phyloP scores from a whole-genome alignment of 2,113 vertebrate species.

The Cisticola juncidis region DNA sequence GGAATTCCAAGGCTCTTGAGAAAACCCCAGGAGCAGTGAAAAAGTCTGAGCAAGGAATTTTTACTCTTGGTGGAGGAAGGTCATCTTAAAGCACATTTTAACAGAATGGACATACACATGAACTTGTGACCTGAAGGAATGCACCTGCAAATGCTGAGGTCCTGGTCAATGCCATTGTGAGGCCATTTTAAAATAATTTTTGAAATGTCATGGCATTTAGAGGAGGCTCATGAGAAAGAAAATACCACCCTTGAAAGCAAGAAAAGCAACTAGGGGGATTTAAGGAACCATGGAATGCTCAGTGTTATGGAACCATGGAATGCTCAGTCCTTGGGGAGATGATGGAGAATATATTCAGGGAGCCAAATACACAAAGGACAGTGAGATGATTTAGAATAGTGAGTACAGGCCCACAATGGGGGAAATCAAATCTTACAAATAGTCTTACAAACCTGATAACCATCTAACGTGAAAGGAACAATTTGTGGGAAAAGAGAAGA shows the following conservation, averaged over 20 bases:
- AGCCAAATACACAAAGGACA: neutral
- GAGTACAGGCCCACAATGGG: neutral
- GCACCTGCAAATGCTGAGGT: neutral
- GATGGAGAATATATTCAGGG: neutral
- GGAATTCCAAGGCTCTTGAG: neutral
- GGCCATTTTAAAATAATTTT: neutral
- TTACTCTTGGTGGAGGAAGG: neutral
- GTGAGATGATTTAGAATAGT: neutral
- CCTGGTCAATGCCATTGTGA: neutral
- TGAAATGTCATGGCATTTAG: neutral
- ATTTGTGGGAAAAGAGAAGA: neutral
- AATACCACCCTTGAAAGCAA: neutral
- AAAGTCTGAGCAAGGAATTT: neutral
- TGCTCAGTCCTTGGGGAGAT: rapidly evolving
- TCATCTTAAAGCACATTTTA: neutral
- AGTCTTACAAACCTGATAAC: neutral
- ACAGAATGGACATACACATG: neutral
- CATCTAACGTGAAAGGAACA: neutral
- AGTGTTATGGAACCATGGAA: rapidly evolving
- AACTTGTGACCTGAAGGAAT: neutral
- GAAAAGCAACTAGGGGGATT: rapidly evolving
- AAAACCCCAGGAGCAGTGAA: neutral
- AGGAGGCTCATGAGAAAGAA: neutral
- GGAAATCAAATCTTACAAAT: neutral
- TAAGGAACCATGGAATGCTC: neutral